These are phyloP conservation scores for Sebastes umbrosus DNA, from an alignment of 2,797 vertebrate species.

Conservation along the genomic window DNA sequence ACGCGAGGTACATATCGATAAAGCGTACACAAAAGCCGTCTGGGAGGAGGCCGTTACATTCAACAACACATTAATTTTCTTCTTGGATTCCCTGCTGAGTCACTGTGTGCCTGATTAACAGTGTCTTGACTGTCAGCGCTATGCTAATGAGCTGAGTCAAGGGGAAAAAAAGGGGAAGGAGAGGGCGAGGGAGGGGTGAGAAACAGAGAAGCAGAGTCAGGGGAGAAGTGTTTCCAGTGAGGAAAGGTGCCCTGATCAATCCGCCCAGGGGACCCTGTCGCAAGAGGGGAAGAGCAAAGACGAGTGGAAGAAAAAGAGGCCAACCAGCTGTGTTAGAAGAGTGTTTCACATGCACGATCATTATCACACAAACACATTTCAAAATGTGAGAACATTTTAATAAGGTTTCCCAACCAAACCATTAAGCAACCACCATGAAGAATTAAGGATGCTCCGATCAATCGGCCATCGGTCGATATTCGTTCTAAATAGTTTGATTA, in stretches of 20 bases:
- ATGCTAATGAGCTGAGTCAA: slow-evolving; percentile 23
- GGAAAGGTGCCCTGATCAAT: not conserved
- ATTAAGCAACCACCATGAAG: not conserved
- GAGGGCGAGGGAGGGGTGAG: slow-evolving; percentile 12
- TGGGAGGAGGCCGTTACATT: not conserved
- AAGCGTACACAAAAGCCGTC: slow-evolving; percentile 2
- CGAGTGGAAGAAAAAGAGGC: not conserved
- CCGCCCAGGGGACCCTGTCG: not conserved
- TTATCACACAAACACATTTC: not conserved
- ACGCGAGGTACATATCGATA: not conserved
- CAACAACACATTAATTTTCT: not conserved
- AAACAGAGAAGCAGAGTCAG: not conserved
- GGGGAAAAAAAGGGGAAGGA: not conserved
- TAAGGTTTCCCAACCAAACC: not conserved
- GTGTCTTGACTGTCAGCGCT: slow-evolving; percentile 1
- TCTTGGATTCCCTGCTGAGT: slow-evolving; percentile 22
- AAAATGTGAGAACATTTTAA: not conserved
- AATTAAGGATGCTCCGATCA: too few relatives aligned
- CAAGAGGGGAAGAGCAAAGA: not conserved
- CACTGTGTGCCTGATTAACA: slow-evolving; percentile 5
- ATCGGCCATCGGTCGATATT: too few relatives aligned
- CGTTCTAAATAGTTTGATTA: too few relatives aligned
- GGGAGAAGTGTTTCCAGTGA: slow-evolving; percentile 4
- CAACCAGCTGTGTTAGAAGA: not conserved
- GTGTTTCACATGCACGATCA: slow-evolving; percentile 28